Evolutionary conservation across 1,140 invertebrate species (phyloP), one percentile per base, ranked within the genome.

Genomic region (Drosophila albomicans): DNA sequence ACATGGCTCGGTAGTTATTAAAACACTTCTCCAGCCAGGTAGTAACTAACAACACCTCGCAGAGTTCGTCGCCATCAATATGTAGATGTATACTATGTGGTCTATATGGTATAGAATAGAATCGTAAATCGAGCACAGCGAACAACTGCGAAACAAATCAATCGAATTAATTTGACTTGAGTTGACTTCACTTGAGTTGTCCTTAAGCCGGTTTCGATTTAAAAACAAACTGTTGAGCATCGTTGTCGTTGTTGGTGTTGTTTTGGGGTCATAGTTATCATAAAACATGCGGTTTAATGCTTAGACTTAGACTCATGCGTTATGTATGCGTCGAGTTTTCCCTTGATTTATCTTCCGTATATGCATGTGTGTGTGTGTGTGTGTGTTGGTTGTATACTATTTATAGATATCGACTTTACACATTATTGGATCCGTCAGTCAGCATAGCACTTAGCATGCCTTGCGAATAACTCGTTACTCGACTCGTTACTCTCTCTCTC

Each of bases 231-330:
- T 46, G 43, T 25, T 61, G 11, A 32, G 52, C n/a, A 16, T 35
- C 5, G 52, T 54, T 35, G 30, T 49, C 38, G 28, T 48, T 75
- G 57, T 61, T n/a, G 32, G 2, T 62, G 5, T 58, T 52, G 49
- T 59, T 69, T 73, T 78, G 82, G 80, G 82, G 76, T 86, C 82
- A 82, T 76, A 87, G 76, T 79, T 82, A 87, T 88, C 84, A 79
- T 88, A 77, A 82, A 86, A 77, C 64, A 75, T 65, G 58, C 65
- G 13, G 28, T 25, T 67, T 62, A 56, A 28, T 56, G 67, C 25
- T 38, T 16, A 15, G 30, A 64, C 72, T 67, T 16, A 15, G 30
- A 64, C 72, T 67, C 73, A 62, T 71, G 45, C 30, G 45, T 75
- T 75, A 45, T 75, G 45, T 69, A 82, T 82, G 30, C 71, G 32